Evolutionary conservation across 2,888 invertebrate genomes (phyloP).

Genomic region (Diarsia dahlii): DNA sequence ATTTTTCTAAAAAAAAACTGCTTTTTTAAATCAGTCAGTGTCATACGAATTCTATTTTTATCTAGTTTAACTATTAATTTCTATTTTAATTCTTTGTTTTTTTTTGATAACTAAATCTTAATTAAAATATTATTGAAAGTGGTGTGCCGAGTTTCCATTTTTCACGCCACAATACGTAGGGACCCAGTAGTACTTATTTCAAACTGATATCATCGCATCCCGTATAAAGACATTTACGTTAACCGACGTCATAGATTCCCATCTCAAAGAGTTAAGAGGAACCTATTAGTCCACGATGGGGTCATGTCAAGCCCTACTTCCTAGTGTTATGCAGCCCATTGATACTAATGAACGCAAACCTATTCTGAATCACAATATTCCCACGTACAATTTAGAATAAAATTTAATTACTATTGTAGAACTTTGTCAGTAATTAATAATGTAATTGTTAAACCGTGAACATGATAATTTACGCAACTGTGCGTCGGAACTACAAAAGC

Average conservation of each 20-base stretch:
- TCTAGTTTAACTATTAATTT: too few relatives aligned
- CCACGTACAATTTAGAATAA: constrained; percentile 55
- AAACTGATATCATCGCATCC: constrained; percentile 38
- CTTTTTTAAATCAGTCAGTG: too few relatives aligned
- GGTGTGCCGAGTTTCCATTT: too few relatives aligned
- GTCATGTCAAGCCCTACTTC: constrained; percentile 46
- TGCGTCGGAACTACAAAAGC: constrained; percentile 42
- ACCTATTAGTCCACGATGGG: constrained; percentile 29
- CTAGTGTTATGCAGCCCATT: constrained; percentile 45
- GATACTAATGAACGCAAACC: constrained; percentile 43
- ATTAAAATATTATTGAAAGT: too few relatives aligned
- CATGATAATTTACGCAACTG: constrained; percentile 69
- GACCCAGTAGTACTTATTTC: constrained; percentile 24
- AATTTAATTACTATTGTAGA: constrained; percentile 56
- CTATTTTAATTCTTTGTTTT: too few relatives aligned
- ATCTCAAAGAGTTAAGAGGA: constrained; percentile 12
- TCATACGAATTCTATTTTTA: too few relatives aligned
- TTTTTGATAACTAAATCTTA: too few relatives aligned
- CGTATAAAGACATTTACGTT: constrained; percentile 26
- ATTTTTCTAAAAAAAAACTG: too few relatives aligned
- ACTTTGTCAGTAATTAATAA: constrained; percentile 68
- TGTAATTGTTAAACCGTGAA: constrained; percentile 67
- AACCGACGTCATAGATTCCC: constrained; percentile 6
- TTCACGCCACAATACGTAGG: too few relatives aligned
- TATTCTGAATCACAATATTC: constrained; percentile 62